These are phyloP conservation scores for Patella vulgata DNA, from an alignment of 1,140 invertebrate species.

Conservation along the genomic window DNA sequence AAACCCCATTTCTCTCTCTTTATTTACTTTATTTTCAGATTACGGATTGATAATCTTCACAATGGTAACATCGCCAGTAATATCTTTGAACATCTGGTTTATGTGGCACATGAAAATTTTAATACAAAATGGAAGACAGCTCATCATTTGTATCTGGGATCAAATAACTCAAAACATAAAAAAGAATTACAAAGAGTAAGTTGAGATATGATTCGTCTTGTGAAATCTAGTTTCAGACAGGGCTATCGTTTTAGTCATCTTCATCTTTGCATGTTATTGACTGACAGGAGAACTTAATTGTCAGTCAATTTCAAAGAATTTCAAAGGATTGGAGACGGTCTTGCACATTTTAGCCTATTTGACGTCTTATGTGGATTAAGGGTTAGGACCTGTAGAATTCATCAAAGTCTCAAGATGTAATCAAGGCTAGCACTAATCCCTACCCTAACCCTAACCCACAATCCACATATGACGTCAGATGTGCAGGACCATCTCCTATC, in stretches of 20 bases:
- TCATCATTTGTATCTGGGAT: not conserved
- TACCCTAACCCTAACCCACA: no score
- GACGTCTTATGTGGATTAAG: no score
- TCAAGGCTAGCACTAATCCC: no score
- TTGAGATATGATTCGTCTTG: not conserved
- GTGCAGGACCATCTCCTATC: no score
- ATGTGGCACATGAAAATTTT: constrained; percentile 12
- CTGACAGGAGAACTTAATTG: not conserved
- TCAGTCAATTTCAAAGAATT: not conserved
- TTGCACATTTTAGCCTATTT: no score
- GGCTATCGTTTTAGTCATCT: not conserved
- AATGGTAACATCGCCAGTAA: not conserved
- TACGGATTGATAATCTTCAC: constrained; percentile 1
- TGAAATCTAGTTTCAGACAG: not conserved
- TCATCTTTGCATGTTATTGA: not conserved
- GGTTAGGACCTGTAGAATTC: no score
- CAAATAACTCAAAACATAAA: not conserved
- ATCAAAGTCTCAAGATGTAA: no score
- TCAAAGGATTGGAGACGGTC: no score
- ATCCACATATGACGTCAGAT: no score
- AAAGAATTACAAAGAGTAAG: not conserved
- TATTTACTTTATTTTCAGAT: constrained; percentile 9
- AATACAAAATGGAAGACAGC: constrained; percentile 1
- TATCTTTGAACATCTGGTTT: constrained; percentile 6
- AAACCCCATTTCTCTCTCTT: no score